Evolutionary conservation across 1,140 invertebrate genomes (phyloP).

Genomic region (Scaptomyza hsui): DNA sequence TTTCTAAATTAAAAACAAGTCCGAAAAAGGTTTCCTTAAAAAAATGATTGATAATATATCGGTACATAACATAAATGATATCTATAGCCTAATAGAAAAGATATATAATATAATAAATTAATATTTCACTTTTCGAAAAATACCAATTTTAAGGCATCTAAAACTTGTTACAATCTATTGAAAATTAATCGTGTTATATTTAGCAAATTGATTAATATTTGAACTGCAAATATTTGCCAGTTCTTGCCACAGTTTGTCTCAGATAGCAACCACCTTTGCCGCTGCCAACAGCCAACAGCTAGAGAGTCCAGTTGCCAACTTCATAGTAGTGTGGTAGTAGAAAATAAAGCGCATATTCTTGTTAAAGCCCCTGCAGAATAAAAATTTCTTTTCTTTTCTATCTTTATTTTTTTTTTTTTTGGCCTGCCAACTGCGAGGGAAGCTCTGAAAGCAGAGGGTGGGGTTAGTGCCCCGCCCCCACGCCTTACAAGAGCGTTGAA

Average conservation of each 20-base stretch:
- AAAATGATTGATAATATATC: conserved; percentile 1
- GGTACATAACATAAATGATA: too few relatives aligned
- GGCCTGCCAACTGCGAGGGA: conserved; percentile 28
- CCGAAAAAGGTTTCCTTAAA: too few relatives aligned
- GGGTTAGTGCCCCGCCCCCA: conserved; percentile 23
- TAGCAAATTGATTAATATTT: conserved; percentile 18
- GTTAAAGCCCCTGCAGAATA: conserved; percentile 69
- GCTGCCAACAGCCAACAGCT: conserved; percentile 1
- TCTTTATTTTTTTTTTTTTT: conserved; percentile 43
- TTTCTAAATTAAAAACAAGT: background rate
- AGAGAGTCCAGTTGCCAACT: conserved; percentile 49
- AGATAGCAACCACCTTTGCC: conserved; percentile 27
- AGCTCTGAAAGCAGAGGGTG: background rate
- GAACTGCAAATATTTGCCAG: conserved; percentile 27
- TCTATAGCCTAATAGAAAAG: too few relatives aligned
- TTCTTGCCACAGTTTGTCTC: conserved; percentile 29
- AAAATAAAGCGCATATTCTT: conserved; percentile 72
- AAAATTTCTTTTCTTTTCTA: conserved; percentile 36
- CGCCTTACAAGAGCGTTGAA: conserved; percentile 59
- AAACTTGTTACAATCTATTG: background rate
- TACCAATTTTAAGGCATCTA: background rate
- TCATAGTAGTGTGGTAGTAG: conserved; percentile 33
- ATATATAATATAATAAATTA: too few relatives aligned
- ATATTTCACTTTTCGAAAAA: too few relatives aligned
- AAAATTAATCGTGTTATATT: background rate